Base-by-base conservation (phyloP, 53 echinoderm and acorn worm species). In the Stichopus horrens region DNA sequence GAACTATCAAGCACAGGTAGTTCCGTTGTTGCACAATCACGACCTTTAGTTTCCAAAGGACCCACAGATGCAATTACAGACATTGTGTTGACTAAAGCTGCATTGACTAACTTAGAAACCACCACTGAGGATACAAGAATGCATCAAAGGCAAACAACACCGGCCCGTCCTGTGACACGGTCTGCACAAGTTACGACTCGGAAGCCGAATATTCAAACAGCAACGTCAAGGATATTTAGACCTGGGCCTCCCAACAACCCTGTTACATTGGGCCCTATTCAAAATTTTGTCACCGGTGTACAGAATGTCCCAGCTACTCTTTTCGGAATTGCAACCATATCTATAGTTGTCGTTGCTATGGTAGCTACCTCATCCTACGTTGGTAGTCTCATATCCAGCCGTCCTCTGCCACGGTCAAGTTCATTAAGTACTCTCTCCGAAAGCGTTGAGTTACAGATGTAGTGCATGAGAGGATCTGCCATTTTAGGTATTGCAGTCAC, bases 321-420 rank as follows among this genome's bases (percentile, higher is more conserved):
- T 14, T 19, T 79, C 8, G 79, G 52, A 5, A 18, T 18, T 19
- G 55, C 55, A 53, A 52, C 79, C 8, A 7, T 55, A 13, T 79
- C 79, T 54, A 18, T 79, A 8, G 16, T 79, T 54, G 79, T 55
- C 2, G 54, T 79, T 55, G 79, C 52, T 18, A 55, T 79, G 79
- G 11, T 79, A 53, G 79, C 79, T 55, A 79, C 79, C 6, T 79
- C 79, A 14, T 79, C 79, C 5, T 79, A 54, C 52, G 5, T 79
- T 5, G 79, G 79, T 5, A 79, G 79, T 16, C 11, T 53, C 51
- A 5, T 53, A 79, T 79, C 53, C 14, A 16, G 8, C 13, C 9
- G 5, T 10, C 21, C 21, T 22, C 13, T 52, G 55, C 54, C n/a
- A 55, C 79, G 79, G 52, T 79, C 79, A 8, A 18, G 54, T 53